A percentile compares a stretch with the other conserved stretches of the same genome.
phyloP scores from a whole-genome alignment of 2,888 invertebrate genomes.

The Onchidella celtica region DNA sequence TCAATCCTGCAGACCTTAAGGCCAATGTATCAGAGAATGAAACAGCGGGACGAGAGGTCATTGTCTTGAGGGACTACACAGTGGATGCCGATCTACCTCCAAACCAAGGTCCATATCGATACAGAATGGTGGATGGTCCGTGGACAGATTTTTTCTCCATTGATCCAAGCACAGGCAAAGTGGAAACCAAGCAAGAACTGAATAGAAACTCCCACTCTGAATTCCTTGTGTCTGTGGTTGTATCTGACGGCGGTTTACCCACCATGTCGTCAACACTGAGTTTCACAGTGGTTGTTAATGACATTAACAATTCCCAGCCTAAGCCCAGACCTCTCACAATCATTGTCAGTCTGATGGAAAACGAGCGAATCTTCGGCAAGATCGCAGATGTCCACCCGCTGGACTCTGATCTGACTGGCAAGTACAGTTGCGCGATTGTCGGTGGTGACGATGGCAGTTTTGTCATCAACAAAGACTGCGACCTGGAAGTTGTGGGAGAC shows the following conservation, averaged over 20 bases:
- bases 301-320: slow-evolving; percentile 95
- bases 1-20: slow-evolving; percentile 83
- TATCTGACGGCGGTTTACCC: slow-evolving; percentile 92
- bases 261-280: slow-evolving; percentile 90
- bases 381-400: slow-evolving; percentile 95
- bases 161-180: slow-evolving; percentile 89
- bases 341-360: slow-evolving; percentile 86
- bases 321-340: slow-evolving; percentile 89
- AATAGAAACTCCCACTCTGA: slow-evolving; percentile 91
- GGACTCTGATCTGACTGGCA: slow-evolving; percentile 93
- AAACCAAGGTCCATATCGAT: slow-evolving; percentile 94
- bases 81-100: slow-evolving; percentile 92
- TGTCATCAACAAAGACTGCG: slow-evolving; percentile 86
- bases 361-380: slow-evolving; percentile 85
- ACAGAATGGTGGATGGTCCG: slow-evolving; percentile 86
- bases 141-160: slow-evolving; percentile 89
- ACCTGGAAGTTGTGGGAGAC: slow-evolving; percentile 84
- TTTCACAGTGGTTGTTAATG: slow-evolving; percentile 86
- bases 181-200: slow-evolving; percentile 89
- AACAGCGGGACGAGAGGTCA: slow-evolving; percentile 58
- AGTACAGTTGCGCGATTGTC: slow-evolving; percentile 88
- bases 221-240: slow-evolving; percentile 89
- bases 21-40: slow-evolving; percentile 69
- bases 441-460: slow-evolving; percentile 79
- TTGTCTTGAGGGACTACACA: slow-evolving; percentile 66